Base-by-base conservation (phyloP, 1,140 invertebrate genomes). In the Macrobrachium rosenbergii region DNA sequence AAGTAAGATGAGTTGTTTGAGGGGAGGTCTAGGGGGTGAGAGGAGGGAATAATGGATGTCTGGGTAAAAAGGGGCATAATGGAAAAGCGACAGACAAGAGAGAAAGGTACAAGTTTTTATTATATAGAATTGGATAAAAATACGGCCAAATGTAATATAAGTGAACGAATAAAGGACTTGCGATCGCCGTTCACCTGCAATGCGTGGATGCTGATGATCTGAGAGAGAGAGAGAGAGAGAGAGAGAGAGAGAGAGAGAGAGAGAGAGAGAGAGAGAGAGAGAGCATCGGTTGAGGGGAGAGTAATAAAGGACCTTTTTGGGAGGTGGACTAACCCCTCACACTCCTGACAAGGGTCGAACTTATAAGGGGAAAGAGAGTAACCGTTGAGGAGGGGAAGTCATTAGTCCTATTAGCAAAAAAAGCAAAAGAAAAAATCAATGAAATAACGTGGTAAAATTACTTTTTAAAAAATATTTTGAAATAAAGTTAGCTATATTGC, bases 261-360 rank as follows among this genome's bases (percentile, higher is more conserved):
- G 67, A 37, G 67, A 72, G 37, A 23, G 21, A n/a, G 67, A 37
- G 67, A 67, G 64, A 28, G 64, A 67, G 64, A 28, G 52, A 62
- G 78, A 63, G 60, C 23, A 63, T 62, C 59, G 64, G 78, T 43
- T 21, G 43, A n/a, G 43, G 28, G 64, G 62, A 45, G 79, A 64
- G 60, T 62, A 81, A 45, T 81, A 81, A 37, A 45, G 58, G 52
- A 79, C 45, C 28, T 75, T 37, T 23, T 75, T n/a, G 73, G 75
- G 37, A 43, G 45, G 75, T 8, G 52, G 52, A 52, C 52, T 52
- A 52, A 52, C 52, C 52, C 52, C 52, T 52, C 52, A 52, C 52
- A 52, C 52, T 52, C 52, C 52, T 52, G 52, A 52, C 52, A 52
- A 52, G 52, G 52, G 52, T 52, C 52, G 52, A 52, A 52, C 52